A percentile compares a stretch with the other conserved stretches of the same genome.
Evolutionary conservation across 2,797 vertebrate genomes (phyloP).

Genomic region (Synanceia verrucosa): DNA sequence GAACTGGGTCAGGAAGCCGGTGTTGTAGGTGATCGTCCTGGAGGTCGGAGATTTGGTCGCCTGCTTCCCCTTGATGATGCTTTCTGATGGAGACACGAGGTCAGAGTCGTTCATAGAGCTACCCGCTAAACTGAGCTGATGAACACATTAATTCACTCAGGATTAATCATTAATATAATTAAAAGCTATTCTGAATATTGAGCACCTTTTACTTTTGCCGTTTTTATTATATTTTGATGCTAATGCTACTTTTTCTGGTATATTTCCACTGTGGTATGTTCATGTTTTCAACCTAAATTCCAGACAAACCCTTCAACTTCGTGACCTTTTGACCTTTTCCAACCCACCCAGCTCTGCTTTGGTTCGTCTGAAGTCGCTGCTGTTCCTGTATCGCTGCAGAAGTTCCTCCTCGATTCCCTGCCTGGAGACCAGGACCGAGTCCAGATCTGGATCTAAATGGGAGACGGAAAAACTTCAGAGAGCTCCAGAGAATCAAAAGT

Average conservation of each 20-base stretch:
- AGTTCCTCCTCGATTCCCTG: slow-evolving; percentile 82
- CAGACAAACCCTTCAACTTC: no score
- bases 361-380: slow-evolving; percentile 78
- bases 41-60: slow-evolving; percentile 30
- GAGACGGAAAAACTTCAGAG: no score
- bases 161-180: no score
- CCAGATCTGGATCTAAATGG: slow-evolving; percentile 43
- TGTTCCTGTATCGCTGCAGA: slow-evolving; percentile 82
- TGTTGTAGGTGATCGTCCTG: slow-evolving; percentile 86
- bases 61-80: slow-evolving; percentile 59
- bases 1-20: slow-evolving; percentile 90
- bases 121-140: no score
- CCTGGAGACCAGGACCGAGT: slow-evolving; percentile 4
- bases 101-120: accelerated
- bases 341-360: slow-evolving; percentile 77
- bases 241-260: no score
- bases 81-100: slow-evolving; percentile 57
- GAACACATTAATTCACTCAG: no score
- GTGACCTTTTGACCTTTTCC: neutral
- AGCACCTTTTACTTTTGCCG: no score
- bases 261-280: no score
- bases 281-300: no score
- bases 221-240: no score
- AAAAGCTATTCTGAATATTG: no score
- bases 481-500: no score